Evolutionary conservation across 2,113 vertebrate genomes (phyloP).

Genomic region (Sinocyclocheilus anophthalmus): DNA sequence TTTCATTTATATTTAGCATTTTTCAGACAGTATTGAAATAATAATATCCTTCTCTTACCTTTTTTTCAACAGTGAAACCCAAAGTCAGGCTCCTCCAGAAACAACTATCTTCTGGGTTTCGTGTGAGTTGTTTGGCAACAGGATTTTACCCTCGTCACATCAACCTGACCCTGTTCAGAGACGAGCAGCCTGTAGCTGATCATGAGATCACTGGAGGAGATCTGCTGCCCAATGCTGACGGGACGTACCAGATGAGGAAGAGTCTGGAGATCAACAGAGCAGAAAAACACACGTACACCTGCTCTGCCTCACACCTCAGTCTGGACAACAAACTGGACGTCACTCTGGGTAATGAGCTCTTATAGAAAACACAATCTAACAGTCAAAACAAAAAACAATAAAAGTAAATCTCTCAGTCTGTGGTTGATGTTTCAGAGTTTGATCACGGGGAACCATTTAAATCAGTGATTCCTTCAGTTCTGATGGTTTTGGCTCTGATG

Average conservation of each 20-base stretch:
- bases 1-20: not conserved
- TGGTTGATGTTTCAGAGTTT: not conserved
- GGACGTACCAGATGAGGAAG: slow-evolving; percentile 49
- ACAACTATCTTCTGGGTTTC: not conserved
- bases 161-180: slow-evolving; percentile 34
- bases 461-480: not conserved
- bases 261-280: slow-evolving; percentile 20
- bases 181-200: slow-evolving; percentile 39
- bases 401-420: not conserved
- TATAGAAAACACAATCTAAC: no score
- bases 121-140: slow-evolving; percentile 36
- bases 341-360: not conserved
- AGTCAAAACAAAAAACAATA: not conserved
- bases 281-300: not conserved
- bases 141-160: slow-evolving; percentile 50
- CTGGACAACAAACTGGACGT: slow-evolving; percentile 21
- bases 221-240: slow-evolving; percentile 53
- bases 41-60: not conserved
- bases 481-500: not conserved
- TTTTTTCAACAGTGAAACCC: slow-evolving; percentile 30
- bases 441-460: not conserved
- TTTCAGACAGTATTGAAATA: not conserved
- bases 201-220: slow-evolving; percentile 40
- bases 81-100: slow-evolving; percentile 32
- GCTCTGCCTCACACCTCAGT: not conserved